These are phyloP conservation scores for Sardinella longiceps DNA, from an alignment of 2,797 vertebrate genomes.

Conservation along the genomic window DNA sequence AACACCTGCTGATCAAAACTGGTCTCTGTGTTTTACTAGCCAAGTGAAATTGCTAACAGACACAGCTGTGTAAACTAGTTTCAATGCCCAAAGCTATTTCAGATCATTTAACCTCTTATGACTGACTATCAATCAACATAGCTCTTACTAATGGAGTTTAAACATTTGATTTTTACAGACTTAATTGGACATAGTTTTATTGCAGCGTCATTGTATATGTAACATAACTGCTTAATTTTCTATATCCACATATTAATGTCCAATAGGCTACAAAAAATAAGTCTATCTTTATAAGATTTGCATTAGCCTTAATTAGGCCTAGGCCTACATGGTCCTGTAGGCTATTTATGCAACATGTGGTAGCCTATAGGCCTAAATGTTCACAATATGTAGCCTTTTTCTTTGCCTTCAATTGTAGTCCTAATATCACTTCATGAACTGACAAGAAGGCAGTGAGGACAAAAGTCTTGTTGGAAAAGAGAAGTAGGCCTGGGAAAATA, in stretches of 20 bases:
- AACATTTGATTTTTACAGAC: not conserved
- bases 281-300: not conserved
- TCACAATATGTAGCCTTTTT: not conserved
- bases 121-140: no score
- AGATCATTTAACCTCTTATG: not conserved
- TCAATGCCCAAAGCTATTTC: not conserved
- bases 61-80: not conserved
- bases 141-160: no score
- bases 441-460: not conserved
- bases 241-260: not conserved
- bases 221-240: not conserved
- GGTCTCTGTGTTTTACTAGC: not conserved
- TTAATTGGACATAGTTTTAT: not conserved
- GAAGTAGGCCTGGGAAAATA: not conserved
- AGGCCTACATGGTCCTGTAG: not conserved
- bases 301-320: no score
- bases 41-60: not conserved
- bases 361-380: no score
- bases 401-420: not conserved
- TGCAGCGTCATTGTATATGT: not conserved
- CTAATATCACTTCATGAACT: not conserved
- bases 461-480: not conserved
- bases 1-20: slow-evolving; percentile 12
- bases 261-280: no score
- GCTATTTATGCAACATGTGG: not conserved